Evolutionary conservation across 2,888 invertebrate genomes (phyloP), one percentile per base, ranked within the genome.

Genomic region (Apomyelois bistriatella): DNA sequence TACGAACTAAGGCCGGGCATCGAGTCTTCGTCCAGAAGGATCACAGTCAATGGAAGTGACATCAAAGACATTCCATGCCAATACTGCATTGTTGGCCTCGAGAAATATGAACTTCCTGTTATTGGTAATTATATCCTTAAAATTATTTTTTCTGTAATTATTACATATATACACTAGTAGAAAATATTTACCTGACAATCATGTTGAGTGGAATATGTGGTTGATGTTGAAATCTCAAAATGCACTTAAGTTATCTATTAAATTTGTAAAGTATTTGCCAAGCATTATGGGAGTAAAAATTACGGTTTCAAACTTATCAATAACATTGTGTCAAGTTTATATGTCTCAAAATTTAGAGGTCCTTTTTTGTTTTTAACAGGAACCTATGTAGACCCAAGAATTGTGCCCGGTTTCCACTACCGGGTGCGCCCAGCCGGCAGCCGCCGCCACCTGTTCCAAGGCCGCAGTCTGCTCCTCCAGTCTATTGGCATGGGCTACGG

Each of bases 401-500:
- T 95, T 56, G 84, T 94, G 58, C 93, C 95, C 55, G 95, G 95
- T 16, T 95, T 95, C 82, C 84, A 91, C 65, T 95, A 95, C 84
- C 91, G 92, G 56, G 93, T 95, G 4, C 92, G 95, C 5, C 93
- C 94, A 1, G 93, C 93, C n/a, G 92, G 92, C 58, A 88, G 91
- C 60, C 91, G 92, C 43, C 91, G 92, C 37, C 92, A 92, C 64
- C 85, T 95, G 7, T 95, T 95, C 72, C 89, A 91, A 53, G 94
- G 94, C 0, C 90, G 93, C 55, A 91, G 94, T 43, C 76, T 94
- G 53, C 80, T 91, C 48, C 85, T 95, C 36, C 85, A 92, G 54
- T 93, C 92, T 40, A 89, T 95, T 58, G 95, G 95, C 8, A 92
- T 94, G 88, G 95, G 95, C 13, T 95, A 95, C 68, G 95, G 94